Evolutionary conservation across 2,888 invertebrate species (phyloP), one percentile per base, ranked within the genome.

Genomic region (Spisula solida): DNA sequence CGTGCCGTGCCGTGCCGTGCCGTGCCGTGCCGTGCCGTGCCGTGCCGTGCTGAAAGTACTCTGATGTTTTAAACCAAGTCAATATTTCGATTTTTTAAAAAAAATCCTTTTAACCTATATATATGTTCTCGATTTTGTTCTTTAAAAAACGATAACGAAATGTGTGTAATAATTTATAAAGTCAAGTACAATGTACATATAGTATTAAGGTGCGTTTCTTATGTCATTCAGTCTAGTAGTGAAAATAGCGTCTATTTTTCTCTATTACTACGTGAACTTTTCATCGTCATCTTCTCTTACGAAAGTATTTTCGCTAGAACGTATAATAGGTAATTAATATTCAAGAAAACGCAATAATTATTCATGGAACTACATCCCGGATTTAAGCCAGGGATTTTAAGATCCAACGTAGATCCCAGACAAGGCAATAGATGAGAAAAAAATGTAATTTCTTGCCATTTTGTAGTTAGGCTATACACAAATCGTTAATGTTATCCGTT

Each of bases 341-440:
- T 75, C 75, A 75, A 16, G 14, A 18, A 34, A 75, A 75, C 75
- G 31, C 18, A 75, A 75, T 31, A 75, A 75, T 75, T 75, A 75
- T 75, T 75, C 75, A 75, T 75, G 31, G 75, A 75, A 75, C 31
- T 75, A 34, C 34, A 75, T 75, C 75, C 75, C 16, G 31, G 75
- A 34, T 34, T 75, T 75, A 18, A 75, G 31, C 31, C 34, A 18
- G 75, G 31, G 34, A 75, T 75, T 31, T 75, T 14, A 16, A 75
- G 75, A 31, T 75, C 75, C 29, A 34, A 31, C 2, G 18, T 34
- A 75, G 31, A 75, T 75, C 75, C 20, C 18, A 75, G 34, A 75
- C 75, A 75, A 31, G 31, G 31, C 12, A 75, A 34, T 31, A 31
- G 25, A 75, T 31, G 34, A 75, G 16, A 31, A 75, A 16, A n/a